Evolutionary conservation across 2,888 invertebrate genomes (phyloP), one percentile per base, ranked within the genome.

Genomic region (Drosophila austrosaltans): DNA sequence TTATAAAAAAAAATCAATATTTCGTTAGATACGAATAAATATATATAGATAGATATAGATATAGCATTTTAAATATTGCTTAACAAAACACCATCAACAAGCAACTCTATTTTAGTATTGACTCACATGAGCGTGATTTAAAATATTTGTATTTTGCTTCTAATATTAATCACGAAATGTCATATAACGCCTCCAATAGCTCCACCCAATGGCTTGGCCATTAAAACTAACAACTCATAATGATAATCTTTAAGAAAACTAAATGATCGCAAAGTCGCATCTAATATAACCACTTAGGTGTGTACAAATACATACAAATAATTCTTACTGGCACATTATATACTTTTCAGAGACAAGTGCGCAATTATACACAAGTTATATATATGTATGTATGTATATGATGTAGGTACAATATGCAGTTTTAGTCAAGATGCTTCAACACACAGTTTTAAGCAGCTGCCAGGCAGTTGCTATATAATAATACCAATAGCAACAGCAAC

Each of bases 271-370:
- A 60, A 63, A 69, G 76, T 76, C 48, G 75, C 76, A 39, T 70
- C 40, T 61, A 54, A 62, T 65, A 53, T 61, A 61, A 48, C 44
- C 48, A 44, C 44, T 61, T 58, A 36, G n/a, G 39, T 28, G 40
- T 40, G 6, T 25, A n/a, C 6, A 10, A 53, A 61, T 42, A 63
- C 39, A 48, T 61, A 32, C 6, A 4, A 42, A 8, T 30, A 28
- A 40, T 8, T 44, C 56, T 61, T 22, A 12, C 40, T 39, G 6
- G 12, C 40, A 36, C 36, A 8, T 36, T 8, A 36, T 36, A 36
- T 16, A 74, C 58, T 44, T 68, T 64, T 72, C 63, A 77, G 87
- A 81, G 79, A 82, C 79, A 85, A 84, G 85, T 89, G 89, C 78
- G 79, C 85, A 85, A 87, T 89, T 84, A 76, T 70, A 78, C 73